These are phyloP conservation scores for Neolamprologus hecqui DNA, from an alignment of 2,113 vertebrate species.

Conservation along the genomic window DNA sequence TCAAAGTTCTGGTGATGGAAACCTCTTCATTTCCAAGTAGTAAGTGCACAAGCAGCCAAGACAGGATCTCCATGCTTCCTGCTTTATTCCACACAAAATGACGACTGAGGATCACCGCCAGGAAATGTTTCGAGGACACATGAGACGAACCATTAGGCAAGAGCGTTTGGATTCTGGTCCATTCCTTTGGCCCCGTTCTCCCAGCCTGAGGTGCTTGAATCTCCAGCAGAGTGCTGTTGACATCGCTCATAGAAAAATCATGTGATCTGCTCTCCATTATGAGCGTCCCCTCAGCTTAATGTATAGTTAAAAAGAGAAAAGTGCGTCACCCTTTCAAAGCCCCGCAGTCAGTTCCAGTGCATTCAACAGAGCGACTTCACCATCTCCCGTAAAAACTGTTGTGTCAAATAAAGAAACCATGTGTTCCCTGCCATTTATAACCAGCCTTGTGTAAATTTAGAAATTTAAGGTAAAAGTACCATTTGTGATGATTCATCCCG, in stretches of 20 bases:
- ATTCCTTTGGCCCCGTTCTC: neutral
- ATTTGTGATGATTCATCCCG: neutral
- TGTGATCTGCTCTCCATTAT: constrained; percentile 19
- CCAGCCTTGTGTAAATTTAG: neutral
- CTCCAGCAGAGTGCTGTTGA: neutral
- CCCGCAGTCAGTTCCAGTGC: neutral
- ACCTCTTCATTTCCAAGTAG: constrained; percentile 46
- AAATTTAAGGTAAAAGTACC: constrained; percentile 1
- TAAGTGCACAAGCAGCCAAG: constrained; percentile 24
- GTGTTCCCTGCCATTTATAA: constrained; percentile 19
- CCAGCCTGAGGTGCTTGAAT: constrained; percentile 18
- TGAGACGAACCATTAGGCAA: constrained; percentile 21
- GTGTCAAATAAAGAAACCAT: constrained; percentile 34
- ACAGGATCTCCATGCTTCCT: constrained; percentile 43
- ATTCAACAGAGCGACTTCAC: constrained; percentile 23
- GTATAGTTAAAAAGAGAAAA: constrained; percentile 1
- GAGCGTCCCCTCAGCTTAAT: constrained; percentile 24
- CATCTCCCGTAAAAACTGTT: constrained; percentile 13
- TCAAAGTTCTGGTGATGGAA: constrained; percentile 38
- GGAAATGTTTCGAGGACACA: constrained; percentile 45
- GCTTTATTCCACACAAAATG: constrained; percentile 28
- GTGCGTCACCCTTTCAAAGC: constrained; percentile 22
- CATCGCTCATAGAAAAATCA: constrained; percentile 18
- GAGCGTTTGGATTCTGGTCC: neutral
- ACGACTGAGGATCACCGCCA: constrained; percentile 32